These are phyloP conservation scores for Caerostris darwini DNA, from an alignment of 1,140 invertebrate genomes.

Conservation along the genomic window DNA sequence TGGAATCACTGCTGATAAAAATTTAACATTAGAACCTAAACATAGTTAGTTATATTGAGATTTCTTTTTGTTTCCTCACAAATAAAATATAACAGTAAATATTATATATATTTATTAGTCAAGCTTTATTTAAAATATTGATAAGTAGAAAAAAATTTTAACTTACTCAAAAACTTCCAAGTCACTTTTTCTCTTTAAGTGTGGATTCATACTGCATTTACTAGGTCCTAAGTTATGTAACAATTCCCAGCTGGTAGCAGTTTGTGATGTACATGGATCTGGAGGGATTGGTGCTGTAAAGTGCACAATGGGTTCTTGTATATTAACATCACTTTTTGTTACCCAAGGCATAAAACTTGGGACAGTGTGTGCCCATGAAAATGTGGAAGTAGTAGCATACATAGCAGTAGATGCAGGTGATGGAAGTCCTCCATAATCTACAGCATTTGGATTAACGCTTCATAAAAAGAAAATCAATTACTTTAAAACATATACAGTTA, in stretches of 20 bases:
- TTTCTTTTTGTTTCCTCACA: too few relatives aligned
- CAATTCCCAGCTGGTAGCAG: constrained; percentile 78
- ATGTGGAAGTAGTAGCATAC: constrained; percentile 63
- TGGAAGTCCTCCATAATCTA: not conserved
- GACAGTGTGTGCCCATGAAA: constrained; percentile 78
- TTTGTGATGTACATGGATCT: constrained; percentile 78
- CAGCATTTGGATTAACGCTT: not conserved
- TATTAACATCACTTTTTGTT: not conserved
- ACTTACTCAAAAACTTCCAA: constrained; percentile 31
- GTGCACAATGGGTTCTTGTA: constrained; percentile 31
- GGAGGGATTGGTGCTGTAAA: constrained; percentile 77
- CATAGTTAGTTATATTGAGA: too few relatives aligned
- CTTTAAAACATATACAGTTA: too few relatives aligned
- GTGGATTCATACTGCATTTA: constrained; percentile 36
- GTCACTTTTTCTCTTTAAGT: constrained; percentile 77
- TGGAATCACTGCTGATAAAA: too few relatives aligned
- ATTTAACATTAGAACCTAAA: too few relatives aligned
- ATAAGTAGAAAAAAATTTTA: not conserved
- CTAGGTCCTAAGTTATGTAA: constrained; percentile 65
- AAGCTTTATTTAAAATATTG: too few relatives aligned
- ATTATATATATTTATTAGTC: too few relatives aligned
- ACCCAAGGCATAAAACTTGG: constrained; percentile 77
- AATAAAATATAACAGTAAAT: too few relatives aligned
- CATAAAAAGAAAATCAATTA: too few relatives aligned
- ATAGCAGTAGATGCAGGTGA: constrained; percentile 53